phyloP scores from a whole-genome alignment of 2,888 invertebrate species.

The Didymodactylos carnosus region DNA sequence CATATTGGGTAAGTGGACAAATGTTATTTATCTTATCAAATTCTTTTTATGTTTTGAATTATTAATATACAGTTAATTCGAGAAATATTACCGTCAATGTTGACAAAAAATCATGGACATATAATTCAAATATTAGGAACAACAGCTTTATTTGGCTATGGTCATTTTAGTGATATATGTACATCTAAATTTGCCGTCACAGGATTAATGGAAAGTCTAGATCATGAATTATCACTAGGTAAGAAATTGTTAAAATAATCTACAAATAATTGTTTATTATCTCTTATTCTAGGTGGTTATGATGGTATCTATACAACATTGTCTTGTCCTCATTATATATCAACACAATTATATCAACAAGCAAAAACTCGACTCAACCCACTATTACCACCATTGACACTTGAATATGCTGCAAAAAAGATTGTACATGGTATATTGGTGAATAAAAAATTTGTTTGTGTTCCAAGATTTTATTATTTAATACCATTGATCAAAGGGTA shows the following conservation, averaged over 20 bases:
- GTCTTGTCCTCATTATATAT: neutral
- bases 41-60: too few relatives aligned
- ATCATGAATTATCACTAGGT: conserved; percentile 12
- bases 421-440: conserved; percentile 12
- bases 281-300: neutral
- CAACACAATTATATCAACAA: conserved; percentile 1
- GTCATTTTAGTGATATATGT: conserved; percentile 13
- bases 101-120: conserved; percentile 13
- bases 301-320: conserved; percentile 13
- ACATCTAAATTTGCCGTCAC: conserved; percentile 11
- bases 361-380: conserved; percentile 6
- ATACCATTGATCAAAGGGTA: conserved; percentile 7
- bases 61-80: conserved; percentile 2
- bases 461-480: conserved; percentile 7
- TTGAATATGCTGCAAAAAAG: conserved; percentile 8
- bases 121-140: conserved; percentile 5
- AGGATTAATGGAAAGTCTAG: conserved; percentile 13
- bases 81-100: conserved; percentile 10
- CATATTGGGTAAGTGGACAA: conserved; percentile 9
- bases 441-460: conserved; percentile 12
- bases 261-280: neutral
- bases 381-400: neutral
- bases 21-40: too few relatives aligned
- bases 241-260: neutral
- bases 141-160: conserved; percentile 6